A percentile compares a stretch with the other conserved stretches of the same genome.
These are phyloP conservation scores for Botrylloides violaceus DNA, from an alignment of 23 tunicate genomes.

Conservation along the genomic window DNA sequence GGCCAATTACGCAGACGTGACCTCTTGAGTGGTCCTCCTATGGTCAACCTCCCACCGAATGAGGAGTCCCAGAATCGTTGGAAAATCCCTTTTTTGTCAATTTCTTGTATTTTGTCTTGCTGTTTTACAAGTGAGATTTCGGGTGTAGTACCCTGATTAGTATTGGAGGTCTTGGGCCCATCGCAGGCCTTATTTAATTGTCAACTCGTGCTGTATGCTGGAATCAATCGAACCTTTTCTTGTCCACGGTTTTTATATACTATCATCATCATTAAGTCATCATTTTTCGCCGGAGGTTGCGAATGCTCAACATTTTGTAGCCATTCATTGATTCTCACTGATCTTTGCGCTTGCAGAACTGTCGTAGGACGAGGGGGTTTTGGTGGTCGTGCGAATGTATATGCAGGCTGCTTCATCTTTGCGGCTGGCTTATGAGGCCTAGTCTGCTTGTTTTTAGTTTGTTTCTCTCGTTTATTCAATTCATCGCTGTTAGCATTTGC, in stretches of 20 bases:
- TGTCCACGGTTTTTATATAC: background rate
- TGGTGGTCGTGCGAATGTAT: background rate
- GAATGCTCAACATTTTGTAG: background rate
- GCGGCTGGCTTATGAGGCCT: background rate
- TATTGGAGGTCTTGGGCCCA: background rate
- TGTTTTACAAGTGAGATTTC: no score
- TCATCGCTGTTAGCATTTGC: background rate
- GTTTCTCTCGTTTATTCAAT: background rate
- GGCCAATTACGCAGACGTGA: no score
- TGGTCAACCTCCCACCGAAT: background rate
- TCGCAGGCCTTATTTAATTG: background rate
- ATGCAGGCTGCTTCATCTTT: background rate
- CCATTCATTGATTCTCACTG: background rate
- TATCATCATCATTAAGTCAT: background rate
- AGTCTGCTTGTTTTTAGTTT: no score
- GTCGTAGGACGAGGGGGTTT: background rate
- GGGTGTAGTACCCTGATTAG: background rate
- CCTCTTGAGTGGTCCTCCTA: background rate
- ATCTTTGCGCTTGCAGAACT: background rate
- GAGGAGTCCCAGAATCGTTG: background rate
- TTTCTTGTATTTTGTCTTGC: no score
- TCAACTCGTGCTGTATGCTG: background rate
- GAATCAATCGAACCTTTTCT: background rate
- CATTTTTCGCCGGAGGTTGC: background rate
- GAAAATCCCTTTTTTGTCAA: background rate